Evolutionary conservation across 2,888 invertebrate genomes (phyloP).

Genomic region (Acrocyrtus sp.): DNA sequence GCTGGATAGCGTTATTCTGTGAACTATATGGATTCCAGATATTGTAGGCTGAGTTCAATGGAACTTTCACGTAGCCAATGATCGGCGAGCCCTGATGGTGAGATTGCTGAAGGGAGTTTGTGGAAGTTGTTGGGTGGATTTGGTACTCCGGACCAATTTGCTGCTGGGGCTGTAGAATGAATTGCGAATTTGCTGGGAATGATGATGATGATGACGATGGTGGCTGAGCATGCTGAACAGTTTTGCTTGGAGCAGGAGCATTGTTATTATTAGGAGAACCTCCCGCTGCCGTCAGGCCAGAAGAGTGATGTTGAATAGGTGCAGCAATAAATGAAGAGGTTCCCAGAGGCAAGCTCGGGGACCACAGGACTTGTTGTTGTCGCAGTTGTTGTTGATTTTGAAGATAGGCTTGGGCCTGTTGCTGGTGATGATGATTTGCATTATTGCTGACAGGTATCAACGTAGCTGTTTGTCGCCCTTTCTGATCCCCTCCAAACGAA

Average conservation of each 20-base stretch:
- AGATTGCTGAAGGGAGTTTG: conserved; percentile 6
- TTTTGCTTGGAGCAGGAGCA: conserved; percentile 30
- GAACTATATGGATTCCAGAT: conserved; percentile 39
- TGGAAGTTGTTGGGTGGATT: conserved; percentile 26
- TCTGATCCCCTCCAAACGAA: conserved; percentile 43
- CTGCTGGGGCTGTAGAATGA: conserved; percentile 34
- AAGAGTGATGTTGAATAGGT: conserved; percentile 20
- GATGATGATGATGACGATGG: conserved; percentile 5
- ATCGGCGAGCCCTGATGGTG: conserved; percentile 12
- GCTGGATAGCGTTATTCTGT: not conserved
- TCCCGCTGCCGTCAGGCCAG: conserved; percentile 34
- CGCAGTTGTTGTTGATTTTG: conserved; percentile 40
- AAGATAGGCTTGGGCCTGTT: no score
- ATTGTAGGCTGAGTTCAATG: conserved; percentile 34
- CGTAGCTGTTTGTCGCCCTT: conserved; percentile 39
- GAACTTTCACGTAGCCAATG: conserved; percentile 37
- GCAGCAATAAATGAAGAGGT: conserved; percentile 32
- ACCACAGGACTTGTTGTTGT: conserved; percentile 46
- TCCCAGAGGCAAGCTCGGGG: conserved; percentile 46
- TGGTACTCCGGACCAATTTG: conserved; percentile 47
- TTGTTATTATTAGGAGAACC: conserved; percentile 9
- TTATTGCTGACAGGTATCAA: conserved; percentile 39
- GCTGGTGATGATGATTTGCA: conserved; percentile 22
- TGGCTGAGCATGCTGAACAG: conserved; percentile 34
- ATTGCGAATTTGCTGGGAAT: conserved; percentile 27